Conservation (phyloP, 2,797 vertebrate genomes). For the Enteromius unitaeniatus region DNA sequence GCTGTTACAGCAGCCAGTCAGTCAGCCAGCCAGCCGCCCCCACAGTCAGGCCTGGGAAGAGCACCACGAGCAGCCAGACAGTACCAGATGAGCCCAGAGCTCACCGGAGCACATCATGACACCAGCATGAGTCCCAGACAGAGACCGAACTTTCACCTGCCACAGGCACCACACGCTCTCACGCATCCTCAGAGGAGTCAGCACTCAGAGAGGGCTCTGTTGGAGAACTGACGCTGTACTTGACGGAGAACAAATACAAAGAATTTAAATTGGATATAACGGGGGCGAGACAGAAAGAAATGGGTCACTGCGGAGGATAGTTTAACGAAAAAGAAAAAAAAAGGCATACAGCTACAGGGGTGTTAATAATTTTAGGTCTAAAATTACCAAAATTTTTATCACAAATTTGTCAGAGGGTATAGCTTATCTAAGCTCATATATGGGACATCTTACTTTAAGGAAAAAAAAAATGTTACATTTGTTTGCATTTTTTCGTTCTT, state of each 20-base stretch:
- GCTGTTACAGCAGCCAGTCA: constrained; percentile 57
- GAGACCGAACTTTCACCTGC: constrained; percentile 39
- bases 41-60: constrained; percentile 26
- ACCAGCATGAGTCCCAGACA: constrained; percentile 52
- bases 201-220: neutral
- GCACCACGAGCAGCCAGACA: constrained; percentile 51
- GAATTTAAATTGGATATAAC: constrained; percentile 7
- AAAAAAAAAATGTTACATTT: neutral
- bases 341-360: neutral
- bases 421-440: neutral
- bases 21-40: constrained; percentile 61
- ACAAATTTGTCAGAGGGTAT: neutral
- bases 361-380: neutral
- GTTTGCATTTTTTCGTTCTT: neutral
- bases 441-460: neutral
- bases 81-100: constrained; percentile 56
- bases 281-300: constrained; percentile 25
- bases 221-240: neutral
- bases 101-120: constrained; percentile 39
- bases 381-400: neutral
- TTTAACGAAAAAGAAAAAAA: neutral
- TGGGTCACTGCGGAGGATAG: constrained; percentile 24
- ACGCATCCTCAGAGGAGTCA: neutral
- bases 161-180: neutral
- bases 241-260: neutral